A percentile compares a stretch with the other conserved stretches of the same genome.
phyloP scores from a whole-genome alignment of 2,888 invertebrate genomes.

The Mystacides longicornis region DNA sequence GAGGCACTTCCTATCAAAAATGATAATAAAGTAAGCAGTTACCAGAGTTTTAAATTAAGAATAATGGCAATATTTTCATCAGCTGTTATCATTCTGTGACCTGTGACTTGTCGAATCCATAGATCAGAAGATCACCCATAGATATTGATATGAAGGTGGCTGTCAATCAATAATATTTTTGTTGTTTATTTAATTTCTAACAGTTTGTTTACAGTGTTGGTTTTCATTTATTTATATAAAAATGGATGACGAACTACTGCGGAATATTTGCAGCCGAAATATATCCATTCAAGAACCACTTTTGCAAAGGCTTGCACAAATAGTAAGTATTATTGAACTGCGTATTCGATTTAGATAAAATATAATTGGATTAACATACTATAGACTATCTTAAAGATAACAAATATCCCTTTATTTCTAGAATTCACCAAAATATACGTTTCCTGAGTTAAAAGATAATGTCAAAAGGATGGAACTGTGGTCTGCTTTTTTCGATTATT shows the following conservation, averaged over 20 bases:
- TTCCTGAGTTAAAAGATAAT: conserved; percentile 53
- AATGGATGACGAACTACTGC: conserved; percentile 16
- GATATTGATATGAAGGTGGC: no score
- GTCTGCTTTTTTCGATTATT: conserved; percentile 51
- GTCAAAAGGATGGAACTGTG: conserved; percentile 49
- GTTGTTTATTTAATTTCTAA: not conserved
- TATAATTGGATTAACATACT: not conserved
- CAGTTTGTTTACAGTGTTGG: not conserved
- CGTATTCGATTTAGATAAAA: not conserved
- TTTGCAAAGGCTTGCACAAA: conserved; percentile 15
- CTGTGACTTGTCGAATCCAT: no score
- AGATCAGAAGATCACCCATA: no score
- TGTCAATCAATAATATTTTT: not conserved
- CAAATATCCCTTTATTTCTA: conserved; percentile 32
- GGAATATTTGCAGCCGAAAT: conserved; percentile 16
- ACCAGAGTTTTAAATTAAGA: no score
- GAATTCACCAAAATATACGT: conserved; percentile 51
- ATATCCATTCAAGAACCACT: conserved; percentile 5
- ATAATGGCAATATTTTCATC: no score
- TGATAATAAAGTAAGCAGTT: no score
- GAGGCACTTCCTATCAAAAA: no score
- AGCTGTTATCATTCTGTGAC: no score
- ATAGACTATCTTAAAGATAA: not conserved
- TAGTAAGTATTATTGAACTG: conserved; percentile 8
- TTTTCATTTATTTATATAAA: not conserved